Base-by-base conservation (phyloP, 2,113 vertebrate species). In the Megaceryle torquata region DNA sequence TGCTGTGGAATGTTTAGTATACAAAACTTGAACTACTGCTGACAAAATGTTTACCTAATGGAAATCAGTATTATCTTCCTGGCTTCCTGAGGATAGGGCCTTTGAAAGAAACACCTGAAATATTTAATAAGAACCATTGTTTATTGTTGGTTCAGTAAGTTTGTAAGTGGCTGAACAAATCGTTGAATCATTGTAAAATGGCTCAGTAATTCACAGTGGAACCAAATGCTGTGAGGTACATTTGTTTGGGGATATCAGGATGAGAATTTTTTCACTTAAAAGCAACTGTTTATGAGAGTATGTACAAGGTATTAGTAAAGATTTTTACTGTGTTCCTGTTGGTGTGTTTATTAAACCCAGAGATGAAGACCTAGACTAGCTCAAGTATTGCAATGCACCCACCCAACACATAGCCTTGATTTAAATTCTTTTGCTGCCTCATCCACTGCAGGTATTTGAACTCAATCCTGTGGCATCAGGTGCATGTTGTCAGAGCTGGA, bases 11-110 rank as follows among this genome's bases (percentile, higher is more conserved):
- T 86, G 59, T 88, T 94, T 87, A 94, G 67, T 35, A 29, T 89
- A 72, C 74, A 93, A 95, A 93, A 95, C 71, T 94, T 92, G 72
- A 96, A 89, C 97, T 97, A 95, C 67, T 97, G 95, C 94, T 97
- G 95, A 93, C 70, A 70, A 89, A 96, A 95, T 83, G 46, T 91
- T 95, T 41, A 19, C 61, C 63, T 94, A 93, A 86, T 96, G 57
- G 80, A 96, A 96, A 96, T 96, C 77, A 69, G 68, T 97, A 43
- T 96, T 96, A 77, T 87, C 67, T 91, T 95, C 60, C 56, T 69
- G 51, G 63, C 22, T 94, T 97, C 86, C 89, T 67, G 59, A 88
- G 75, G 68, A 86, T 87, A 77, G 96, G 75, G 74, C 50, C 41
- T 93, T 72, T 91, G 54, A 86, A 84, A 89, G 79, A 88, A 92